Evolutionary conservation across 1,140 invertebrate species (phyloP).

Genomic region (Zaprionus lachaisei): DNA sequence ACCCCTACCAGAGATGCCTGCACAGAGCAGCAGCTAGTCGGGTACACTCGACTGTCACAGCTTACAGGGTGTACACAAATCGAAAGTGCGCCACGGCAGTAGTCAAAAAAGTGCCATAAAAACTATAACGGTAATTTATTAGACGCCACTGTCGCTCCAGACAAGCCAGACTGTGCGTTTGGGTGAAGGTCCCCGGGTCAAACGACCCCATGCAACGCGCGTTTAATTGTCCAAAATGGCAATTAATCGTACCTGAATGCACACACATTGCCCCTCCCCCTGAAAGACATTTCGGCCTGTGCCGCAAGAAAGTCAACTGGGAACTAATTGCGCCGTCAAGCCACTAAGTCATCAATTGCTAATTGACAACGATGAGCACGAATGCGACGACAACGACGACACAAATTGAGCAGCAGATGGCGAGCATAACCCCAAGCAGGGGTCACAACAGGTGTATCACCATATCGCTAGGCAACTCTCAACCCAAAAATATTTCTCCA

Average conservation of each 20-base stretch:
- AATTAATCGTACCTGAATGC: conserved; percentile 34
- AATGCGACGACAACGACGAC: not conserved
- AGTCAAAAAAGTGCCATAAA: conserved; percentile 26
- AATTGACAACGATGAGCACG: not conserved
- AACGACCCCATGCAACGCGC: not conserved
- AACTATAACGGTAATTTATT: conserved; percentile 10
- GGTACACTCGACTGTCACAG: not conserved
- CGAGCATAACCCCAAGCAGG: not conserved
- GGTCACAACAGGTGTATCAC: not conserved
- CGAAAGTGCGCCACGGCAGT: conserved; percentile 22
- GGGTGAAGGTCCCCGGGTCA: not conserved
- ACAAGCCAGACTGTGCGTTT: not conserved
- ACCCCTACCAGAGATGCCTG: too few relatives aligned
- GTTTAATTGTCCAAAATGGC: conserved; percentile 34
- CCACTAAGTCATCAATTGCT: conserved; percentile 35
- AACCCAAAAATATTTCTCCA: too few relatives aligned
- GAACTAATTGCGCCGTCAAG: conserved; percentile 49
- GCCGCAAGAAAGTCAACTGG: conserved; percentile 28
- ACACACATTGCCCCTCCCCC: conserved; percentile 1
- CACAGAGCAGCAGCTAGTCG: not conserved
- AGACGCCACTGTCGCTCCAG: conserved; percentile 5
- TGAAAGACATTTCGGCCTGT: not conserved
- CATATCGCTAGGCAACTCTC: not conserved
- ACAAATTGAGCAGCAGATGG: not conserved
- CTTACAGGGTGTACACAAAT: conserved; percentile 14